Evolutionary conservation across 2,888 invertebrate genomes (phyloP).

Genomic region (Euplexia lucipara): DNA sequence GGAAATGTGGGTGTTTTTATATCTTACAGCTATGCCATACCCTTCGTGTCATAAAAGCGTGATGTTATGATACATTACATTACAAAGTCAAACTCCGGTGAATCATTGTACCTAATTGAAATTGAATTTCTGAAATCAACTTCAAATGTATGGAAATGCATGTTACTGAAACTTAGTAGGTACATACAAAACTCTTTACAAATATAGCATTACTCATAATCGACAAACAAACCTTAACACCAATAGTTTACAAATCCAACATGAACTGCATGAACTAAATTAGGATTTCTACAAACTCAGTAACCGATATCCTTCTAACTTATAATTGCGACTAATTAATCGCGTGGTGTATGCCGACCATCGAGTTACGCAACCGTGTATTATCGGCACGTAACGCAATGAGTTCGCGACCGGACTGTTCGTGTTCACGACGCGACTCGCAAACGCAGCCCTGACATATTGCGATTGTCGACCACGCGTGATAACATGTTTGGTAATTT

Average conservation of each 20-base stretch:
- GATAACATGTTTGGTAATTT: conserved; percentile 60
- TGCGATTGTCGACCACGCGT: conserved; percentile 61
- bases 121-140: too few species aligned
- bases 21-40: too few species aligned
- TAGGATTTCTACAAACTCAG: conserved; percentile 53
- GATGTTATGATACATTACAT: too few species aligned
- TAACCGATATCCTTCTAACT: conserved; percentile 33
- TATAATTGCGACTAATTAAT: conserved; percentile 52
- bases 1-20: too few species aligned
- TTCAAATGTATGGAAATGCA: background rate
- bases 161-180: background rate
- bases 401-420: conserved; percentile 25
- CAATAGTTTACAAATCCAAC: conserved; percentile 35
- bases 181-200: background rate
- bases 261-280: conserved; percentile 27
- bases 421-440: conserved; percentile 53
- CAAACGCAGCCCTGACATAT: conserved; percentile 61
- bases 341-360: conserved; percentile 24
- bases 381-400: conserved; percentile 34
- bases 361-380: conserved; percentile 43
- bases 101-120: too few species aligned
- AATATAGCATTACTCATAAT: conserved; percentile 22
- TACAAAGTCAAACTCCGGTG: too few species aligned
- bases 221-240: conserved; percentile 11
- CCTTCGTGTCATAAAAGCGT: too few species aligned